Evolutionary conservation across 2,888 invertebrate genomes (phyloP).

Genomic region (Geophilus truncorum): DNA sequence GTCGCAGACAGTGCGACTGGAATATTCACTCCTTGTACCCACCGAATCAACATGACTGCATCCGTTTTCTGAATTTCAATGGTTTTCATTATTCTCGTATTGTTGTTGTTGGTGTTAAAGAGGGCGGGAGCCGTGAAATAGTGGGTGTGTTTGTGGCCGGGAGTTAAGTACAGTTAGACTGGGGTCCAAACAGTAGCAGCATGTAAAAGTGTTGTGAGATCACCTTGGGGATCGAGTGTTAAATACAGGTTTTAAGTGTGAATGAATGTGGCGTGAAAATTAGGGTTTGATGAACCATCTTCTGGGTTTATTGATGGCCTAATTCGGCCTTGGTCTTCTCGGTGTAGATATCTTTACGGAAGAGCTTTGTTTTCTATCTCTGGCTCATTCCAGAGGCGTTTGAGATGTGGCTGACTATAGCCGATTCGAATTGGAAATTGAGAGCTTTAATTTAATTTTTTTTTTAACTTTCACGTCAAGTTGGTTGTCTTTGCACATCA

Average conservation of each 20-base stretch:
- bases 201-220: neutral
- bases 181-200: neutral
- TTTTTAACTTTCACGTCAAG: too few species aligned
- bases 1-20: neutral
- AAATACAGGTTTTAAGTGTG: conserved; percentile 16
- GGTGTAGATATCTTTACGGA: neutral
- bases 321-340: neutral
- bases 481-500: too few species aligned
- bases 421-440: too few species aligned
- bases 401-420: too few species aligned
- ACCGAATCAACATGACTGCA: neutral
- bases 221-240: conserved; percentile 4
- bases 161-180: neutral
- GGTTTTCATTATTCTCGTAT: neutral
- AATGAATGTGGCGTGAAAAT: conserved; percentile 19
- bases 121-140: conserved; percentile 21
- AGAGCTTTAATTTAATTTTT: too few species aligned
- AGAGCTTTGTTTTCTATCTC: neutral
- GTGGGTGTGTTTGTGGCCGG: conserved; percentile 3
- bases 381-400: neutral
- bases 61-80: neutral
- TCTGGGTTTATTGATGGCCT: neutral
- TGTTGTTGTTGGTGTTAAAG: neutral
- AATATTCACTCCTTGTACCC: neutral
- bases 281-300: neutral